Evolutionary conservation across 2,888 invertebrate genomes (phyloP).

Genomic region (Sphaerophoria taeniata): DNA sequence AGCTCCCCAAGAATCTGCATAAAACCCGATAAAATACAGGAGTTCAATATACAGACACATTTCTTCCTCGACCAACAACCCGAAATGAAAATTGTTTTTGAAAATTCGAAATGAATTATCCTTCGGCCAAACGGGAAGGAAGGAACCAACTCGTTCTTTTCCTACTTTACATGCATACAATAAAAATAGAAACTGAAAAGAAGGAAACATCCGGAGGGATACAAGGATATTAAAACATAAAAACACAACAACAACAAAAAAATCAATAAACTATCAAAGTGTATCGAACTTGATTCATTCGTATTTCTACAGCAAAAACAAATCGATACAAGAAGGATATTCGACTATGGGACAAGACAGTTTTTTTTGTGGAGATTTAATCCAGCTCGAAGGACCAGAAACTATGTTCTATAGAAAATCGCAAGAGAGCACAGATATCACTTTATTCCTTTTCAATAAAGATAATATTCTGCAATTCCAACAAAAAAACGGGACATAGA

Average conservation of each 20-base stretch:
- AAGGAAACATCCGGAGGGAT: not conserved
- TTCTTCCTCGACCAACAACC: not conserved
- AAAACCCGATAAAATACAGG: slow-evolving; percentile 29
- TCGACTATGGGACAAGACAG: not conserved
- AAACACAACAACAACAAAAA: slow-evolving; percentile 31
- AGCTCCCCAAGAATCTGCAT: slow-evolving; percentile 17
- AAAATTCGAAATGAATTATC: slow-evolving; percentile 49
- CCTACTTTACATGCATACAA: slow-evolving; percentile 7
- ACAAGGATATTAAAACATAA: slow-evolving; percentile 33
- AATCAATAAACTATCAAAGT: slow-evolving; percentile 62
- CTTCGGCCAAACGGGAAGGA: slow-evolving; percentile 5
- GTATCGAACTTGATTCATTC: slow-evolving; percentile 43
- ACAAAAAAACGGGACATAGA: not conserved
- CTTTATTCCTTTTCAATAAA: slow-evolving; percentile 32
- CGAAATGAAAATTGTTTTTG: slow-evolving; percentile 1
- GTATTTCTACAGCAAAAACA: not conserved
- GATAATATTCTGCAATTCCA: slow-evolving; percentile 40
- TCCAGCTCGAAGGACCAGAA: slow-evolving; percentile 61
- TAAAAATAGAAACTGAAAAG: not conserved
- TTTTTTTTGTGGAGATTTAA: not conserved
- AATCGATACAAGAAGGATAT: slow-evolving; percentile 28
- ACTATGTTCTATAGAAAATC: slow-evolving; percentile 43
- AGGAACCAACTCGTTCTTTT: not conserved
- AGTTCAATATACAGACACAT: not conserved
- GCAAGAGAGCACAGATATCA: slow-evolving; percentile 39